These are phyloP conservation scores for Anguilla anguilla DNA, from an alignment of 2,797 vertebrate species.

Conservation along the genomic window DNA sequence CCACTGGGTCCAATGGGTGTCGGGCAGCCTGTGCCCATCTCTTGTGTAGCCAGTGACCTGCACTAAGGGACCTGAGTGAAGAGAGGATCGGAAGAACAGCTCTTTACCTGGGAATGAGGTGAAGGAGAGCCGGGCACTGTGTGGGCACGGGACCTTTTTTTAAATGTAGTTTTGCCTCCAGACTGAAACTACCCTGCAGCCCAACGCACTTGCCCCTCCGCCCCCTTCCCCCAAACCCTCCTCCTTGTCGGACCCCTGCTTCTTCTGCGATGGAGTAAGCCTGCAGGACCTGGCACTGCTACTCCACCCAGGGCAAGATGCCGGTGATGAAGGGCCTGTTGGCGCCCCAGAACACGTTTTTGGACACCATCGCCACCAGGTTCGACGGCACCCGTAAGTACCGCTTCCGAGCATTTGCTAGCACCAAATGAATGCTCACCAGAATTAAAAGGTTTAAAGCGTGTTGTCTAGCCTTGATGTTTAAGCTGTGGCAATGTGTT, in stretches of 20 bases:
- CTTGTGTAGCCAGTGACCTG: conserved; percentile 38
- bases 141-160: conserved; percentile 38
- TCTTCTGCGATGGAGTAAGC: conserved; percentile 69
- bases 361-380: conserved; percentile 79
- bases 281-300: conserved; percentile 52
- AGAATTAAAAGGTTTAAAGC: background rate
- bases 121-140: conserved; percentile 10
- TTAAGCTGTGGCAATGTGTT: background rate
- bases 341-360: conserved; percentile 81
- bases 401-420: background rate
- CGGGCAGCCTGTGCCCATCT: background rate
- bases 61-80: background rate
- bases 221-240: conserved; percentile 31
- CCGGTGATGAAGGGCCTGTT: conserved; percentile 83
- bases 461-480: background rate
- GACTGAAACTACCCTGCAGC: conserved; percentile 40
- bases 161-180: conserved; percentile 56
- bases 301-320: conserved; percentile 70
- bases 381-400: conserved; percentile 81
- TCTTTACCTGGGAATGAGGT: conserved; percentile 37
- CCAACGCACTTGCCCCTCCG: conserved; percentile 31
- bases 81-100: conserved; percentile 20
- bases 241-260: conserved; percentile 1
- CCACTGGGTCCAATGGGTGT: conserved; percentile 12
- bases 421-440: background rate